These are phyloP conservation scores for Nezara viridula DNA, from an alignment of 2,888 invertebrate species.

Conservation along the genomic window DNA sequence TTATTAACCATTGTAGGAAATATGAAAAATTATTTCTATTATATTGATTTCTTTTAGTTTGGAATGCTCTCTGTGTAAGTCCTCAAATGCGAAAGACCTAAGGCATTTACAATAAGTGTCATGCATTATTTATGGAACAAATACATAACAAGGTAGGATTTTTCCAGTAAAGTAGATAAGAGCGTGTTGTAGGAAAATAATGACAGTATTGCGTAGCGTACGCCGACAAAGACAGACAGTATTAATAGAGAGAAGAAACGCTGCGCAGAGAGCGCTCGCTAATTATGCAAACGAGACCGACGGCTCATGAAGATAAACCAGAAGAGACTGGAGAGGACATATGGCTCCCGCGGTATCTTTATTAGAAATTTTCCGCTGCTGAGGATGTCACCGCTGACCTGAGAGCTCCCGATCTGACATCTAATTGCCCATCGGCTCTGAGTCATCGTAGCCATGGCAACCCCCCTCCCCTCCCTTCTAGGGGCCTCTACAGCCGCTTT, in stretches of 20 bases:
- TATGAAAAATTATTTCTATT: too few species aligned
- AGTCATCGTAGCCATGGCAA: constrained; percentile 32
- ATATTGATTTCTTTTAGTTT: too few species aligned
- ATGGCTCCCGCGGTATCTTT: background rate
- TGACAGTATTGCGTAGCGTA: background rate
- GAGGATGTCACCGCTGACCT: constrained; percentile 25
- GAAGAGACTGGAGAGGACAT: background rate
- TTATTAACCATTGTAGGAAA: too few species aligned
- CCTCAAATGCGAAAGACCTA: too few species aligned
- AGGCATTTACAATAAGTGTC: too few species aligned
- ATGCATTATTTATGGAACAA: too few species aligned
- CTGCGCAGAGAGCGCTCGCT: background rate
- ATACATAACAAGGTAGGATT: too few species aligned
- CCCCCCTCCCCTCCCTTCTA: background rate
- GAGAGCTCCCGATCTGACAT: constrained; percentile 24
- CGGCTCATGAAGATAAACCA: background rate
- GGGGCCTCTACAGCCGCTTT: constrained; percentile 22
- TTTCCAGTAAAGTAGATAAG: background rate
- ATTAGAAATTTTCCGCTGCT: constrained; percentile 32
- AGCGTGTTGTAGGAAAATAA: background rate
- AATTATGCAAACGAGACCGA: background rate
- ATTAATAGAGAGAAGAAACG: background rate
- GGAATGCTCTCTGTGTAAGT: too few species aligned
- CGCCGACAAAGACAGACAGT: background rate
- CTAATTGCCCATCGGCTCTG: constrained; percentile 31